Conservation (phyloP, 2,113 vertebrate genomes). For the Pomatorhinus ruficollis region DNA sequence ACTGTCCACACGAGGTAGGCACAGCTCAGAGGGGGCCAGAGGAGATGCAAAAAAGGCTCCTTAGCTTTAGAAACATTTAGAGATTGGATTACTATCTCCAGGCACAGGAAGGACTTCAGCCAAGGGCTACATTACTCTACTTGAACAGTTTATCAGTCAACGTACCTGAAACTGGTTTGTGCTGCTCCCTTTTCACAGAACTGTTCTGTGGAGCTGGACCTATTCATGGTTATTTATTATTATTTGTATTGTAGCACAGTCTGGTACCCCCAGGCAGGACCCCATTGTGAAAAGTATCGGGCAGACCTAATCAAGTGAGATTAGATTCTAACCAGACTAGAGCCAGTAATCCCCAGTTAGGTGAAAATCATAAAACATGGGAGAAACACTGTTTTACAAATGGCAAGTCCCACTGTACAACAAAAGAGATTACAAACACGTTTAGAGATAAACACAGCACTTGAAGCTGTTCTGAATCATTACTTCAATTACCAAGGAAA, state of each 20-base stretch:
- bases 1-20: neutral
- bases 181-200: neutral
- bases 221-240: neutral
- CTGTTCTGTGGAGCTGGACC: neutral
- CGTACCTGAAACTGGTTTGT: neutral
- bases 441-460: neutral
- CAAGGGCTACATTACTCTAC: conserved; percentile 11
- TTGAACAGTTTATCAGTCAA: conserved; percentile 10
- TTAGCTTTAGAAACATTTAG: neutral
- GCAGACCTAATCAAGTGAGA: conserved; percentile 3
- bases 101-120: neutral
- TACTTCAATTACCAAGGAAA: neutral
- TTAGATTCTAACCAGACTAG: neutral
- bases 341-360: conserved; percentile 32
- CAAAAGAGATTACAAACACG: neutral
- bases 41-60: neutral
- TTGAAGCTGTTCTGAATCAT: neutral
- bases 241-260: neutral
- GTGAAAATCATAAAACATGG: conserved; percentile 18
- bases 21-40: neutral
- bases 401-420: neutral
- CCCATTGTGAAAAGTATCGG: neutral
- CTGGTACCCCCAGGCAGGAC: neutral
- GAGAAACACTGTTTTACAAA: neutral
- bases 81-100: neutral